phyloP scores from a whole-genome alignment of 2,797 vertebrate genomes.

The Fistularia commersonii region DNA sequence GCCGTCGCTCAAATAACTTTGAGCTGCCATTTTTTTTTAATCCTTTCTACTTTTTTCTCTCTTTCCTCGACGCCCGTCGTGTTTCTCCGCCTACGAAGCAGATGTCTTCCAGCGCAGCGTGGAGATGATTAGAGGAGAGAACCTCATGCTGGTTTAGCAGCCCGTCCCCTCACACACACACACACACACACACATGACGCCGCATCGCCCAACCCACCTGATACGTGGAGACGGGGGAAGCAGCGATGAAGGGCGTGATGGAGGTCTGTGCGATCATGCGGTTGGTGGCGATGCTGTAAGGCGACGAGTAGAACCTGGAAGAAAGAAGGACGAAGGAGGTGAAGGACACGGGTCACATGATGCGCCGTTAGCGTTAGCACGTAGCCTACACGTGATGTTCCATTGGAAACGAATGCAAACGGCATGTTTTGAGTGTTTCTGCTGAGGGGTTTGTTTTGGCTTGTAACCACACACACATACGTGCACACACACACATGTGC shows the following conservation, averaged over 20 bases:
- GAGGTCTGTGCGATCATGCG: constrained; percentile 99
- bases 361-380: too few relatives aligned
- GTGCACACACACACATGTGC: too few relatives aligned
- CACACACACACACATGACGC: constrained; percentile 14
- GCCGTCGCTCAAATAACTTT: too few relatives aligned
- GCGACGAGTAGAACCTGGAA: constrained; percentile 94
- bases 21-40: constrained; percentile 30
- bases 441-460: too few relatives aligned
- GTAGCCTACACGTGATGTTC: too few relatives aligned
- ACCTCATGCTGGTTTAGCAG: constrained; percentile 42
- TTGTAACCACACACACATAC: too few relatives aligned
- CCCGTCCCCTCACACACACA: constrained; percentile 21
- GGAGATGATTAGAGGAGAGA: constrained; percentile 47
- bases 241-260: constrained; percentile 98
- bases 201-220: constrained; percentile 85
- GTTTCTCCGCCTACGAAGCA: constrained; percentile 55
- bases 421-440: too few relatives aligned
- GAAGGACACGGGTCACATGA: constrained; percentile 18
- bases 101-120: constrained; percentile 62
- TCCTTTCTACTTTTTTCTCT: constrained; percentile 35
- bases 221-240: constrained; percentile 98
- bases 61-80: constrained; percentile 53
- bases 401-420: too few relatives aligned
- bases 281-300: constrained; percentile 99
- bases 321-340: too few relatives aligned